Evolutionary conservation across 2,797 vertebrate genomes (phyloP).

Genomic region (Phalloptychus januarius): DNA sequence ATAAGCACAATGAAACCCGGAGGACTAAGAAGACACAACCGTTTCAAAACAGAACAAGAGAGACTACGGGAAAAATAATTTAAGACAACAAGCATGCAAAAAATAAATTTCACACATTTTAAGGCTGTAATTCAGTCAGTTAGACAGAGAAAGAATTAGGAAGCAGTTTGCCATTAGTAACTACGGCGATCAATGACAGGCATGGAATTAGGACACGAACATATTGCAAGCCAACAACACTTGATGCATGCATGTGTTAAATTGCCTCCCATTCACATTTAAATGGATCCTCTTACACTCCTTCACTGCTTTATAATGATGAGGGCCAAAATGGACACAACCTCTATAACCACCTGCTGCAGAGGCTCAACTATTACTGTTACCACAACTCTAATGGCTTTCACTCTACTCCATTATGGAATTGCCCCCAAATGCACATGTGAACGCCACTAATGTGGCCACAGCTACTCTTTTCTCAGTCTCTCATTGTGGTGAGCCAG

Average conservation of each 20-base stretch:
- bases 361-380: slow-evolving; percentile 74
- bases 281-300: slow-evolving; percentile 57
- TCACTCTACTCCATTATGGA: slow-evolving; percentile 67
- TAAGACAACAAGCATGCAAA: slow-evolving; percentile 26
- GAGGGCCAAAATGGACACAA: slow-evolving; percentile 74
- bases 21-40: slow-evolving; percentile 15
- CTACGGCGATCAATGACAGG: slow-evolving; percentile 21
- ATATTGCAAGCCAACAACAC: slow-evolving; percentile 28
- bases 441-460: slow-evolving; percentile 61
- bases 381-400: slow-evolving; percentile 69
- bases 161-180: slow-evolving; percentile 12
- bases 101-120: slow-evolving; percentile 1
- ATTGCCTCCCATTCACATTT: slow-evolving; percentile 59
- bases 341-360: slow-evolving; percentile 76
- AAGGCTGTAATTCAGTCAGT: slow-evolving; percentile 28
- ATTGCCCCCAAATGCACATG: slow-evolving; percentile 60
- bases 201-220: slow-evolving; percentile 19
- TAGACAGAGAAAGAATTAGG: slow-evolving; percentile 21
- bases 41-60: slow-evolving; percentile 17
- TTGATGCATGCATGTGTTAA: slow-evolving; percentile 65
- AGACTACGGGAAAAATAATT: slow-evolving; percentile 6
- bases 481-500: slow-evolving; percentile 43
- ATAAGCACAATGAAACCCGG: slow-evolving; percentile 36
- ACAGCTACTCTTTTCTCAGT: slow-evolving; percentile 50
- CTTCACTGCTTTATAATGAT: slow-evolving; percentile 67